Conservation (phyloP, 2,888 invertebrate species). For the Chloromyia formosa region DNA sequence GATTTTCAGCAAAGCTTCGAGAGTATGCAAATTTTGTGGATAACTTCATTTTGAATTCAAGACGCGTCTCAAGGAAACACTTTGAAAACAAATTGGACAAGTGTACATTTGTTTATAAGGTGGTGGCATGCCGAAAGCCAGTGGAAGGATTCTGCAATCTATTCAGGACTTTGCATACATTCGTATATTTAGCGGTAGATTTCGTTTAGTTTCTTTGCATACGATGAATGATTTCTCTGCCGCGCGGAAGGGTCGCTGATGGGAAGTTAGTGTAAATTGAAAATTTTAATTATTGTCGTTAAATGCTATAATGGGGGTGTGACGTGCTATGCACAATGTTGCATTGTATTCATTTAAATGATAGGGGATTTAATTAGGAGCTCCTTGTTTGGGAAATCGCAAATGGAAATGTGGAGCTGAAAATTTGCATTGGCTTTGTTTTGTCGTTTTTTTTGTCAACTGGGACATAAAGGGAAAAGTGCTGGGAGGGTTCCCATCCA, state of each 20-base stretch:
- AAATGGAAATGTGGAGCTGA: too few relatives aligned
- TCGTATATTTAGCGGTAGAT: background rate
- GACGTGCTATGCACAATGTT: too few relatives aligned
- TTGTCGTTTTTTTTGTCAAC: too few relatives aligned
- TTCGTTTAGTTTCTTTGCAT: too few relatives aligned
- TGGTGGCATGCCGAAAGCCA: slow-evolving; percentile 5
- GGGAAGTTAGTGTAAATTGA: background rate
- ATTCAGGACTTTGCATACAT: background rate
- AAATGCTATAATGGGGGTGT: background rate
- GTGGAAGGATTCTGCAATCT: background rate
- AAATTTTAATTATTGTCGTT: slow-evolving; percentile 2
- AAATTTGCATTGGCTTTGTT: too few relatives aligned
- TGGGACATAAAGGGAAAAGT: too few relatives aligned
- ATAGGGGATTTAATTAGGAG: too few relatives aligned
- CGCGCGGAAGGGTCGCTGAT: background rate
- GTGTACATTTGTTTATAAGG: slow-evolving; percentile 39
- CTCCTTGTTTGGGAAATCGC: too few relatives aligned
- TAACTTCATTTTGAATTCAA: slow-evolving; percentile 44
- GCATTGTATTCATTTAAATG: too few relatives aligned
- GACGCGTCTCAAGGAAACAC: slow-evolving; percentile 36
- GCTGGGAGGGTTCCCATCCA: too few relatives aligned
- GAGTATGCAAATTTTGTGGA: slow-evolving; percentile 43
- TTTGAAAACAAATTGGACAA: slow-evolving; percentile 45
- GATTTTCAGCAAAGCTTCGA: too few relatives aligned
- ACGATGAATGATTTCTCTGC: too few relatives aligned